phyloP scores from a whole-genome alignment of 1,140 invertebrate species.

The Bombus affinis region DNA sequence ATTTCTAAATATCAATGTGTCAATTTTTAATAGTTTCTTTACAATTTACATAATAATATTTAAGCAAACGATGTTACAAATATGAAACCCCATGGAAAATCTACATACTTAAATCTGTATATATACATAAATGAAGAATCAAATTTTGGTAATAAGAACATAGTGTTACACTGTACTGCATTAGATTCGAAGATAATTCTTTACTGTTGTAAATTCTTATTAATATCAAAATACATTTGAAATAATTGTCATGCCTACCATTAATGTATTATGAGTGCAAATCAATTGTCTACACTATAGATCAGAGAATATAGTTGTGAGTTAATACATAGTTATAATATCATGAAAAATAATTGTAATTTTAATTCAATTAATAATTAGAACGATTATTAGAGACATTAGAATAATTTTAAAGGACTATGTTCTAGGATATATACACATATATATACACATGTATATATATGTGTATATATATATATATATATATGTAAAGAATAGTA shows the following conservation, averaged over 20 bases:
- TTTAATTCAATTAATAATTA: conserved; percentile 31
- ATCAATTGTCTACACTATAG: conserved; percentile 35
- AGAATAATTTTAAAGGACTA: conserved; percentile 48
- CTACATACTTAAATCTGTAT: conserved; percentile 44
- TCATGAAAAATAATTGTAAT: conserved; percentile 27
- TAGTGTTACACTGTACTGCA: conserved; percentile 45
- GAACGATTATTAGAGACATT: conserved; percentile 52
- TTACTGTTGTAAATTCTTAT: conserved; percentile 42
- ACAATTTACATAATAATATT: conserved; percentile 30
- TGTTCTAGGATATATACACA: conserved; percentile 65
- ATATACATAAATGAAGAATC: conserved; percentile 34
- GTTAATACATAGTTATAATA: conserved; percentile 52
- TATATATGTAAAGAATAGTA: conserved; percentile 73
- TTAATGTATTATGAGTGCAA: conserved; percentile 52
- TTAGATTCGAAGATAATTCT: conserved; percentile 31
- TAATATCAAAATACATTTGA: conserved; percentile 33
- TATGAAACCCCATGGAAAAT: conserved; percentile 57
- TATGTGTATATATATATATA: too few relatives aligned
- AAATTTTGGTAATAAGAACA: conserved; percentile 44
- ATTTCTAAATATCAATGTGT: conserved; percentile 21
- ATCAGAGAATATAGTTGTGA: conserved; percentile 45
- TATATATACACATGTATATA: background rate
- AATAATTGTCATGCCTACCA: conserved; percentile 41
- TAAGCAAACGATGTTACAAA: conserved; percentile 43
- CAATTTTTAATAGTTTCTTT: conserved; percentile 45